Percentiles rank a stretch among this genome's conserved stretches.
Evolutionary conservation across 2,113 vertebrate genomes (phyloP).

Genomic region (Acinonyx jubatus): DNA sequence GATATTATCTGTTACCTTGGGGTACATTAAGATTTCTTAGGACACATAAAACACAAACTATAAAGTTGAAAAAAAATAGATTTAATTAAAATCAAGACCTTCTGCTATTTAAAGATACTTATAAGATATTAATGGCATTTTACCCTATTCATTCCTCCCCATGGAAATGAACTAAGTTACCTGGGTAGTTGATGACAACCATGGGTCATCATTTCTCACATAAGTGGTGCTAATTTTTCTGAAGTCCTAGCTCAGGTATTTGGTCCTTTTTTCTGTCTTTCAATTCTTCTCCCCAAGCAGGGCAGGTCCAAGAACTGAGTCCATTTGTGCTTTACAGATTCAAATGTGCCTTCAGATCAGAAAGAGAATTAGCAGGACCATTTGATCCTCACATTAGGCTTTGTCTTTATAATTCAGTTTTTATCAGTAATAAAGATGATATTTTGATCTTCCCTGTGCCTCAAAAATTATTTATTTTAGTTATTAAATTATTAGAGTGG

Average conservation of each 20-base stretch:
- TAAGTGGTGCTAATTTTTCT: neutral
- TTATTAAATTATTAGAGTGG: neutral
- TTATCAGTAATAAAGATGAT: neutral
- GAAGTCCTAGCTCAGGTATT: neutral
- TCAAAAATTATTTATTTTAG: neutral
- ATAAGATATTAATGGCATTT: neutral
- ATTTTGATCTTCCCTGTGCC: neutral
- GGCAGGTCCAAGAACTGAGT: neutral
- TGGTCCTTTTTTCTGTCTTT: neutral
- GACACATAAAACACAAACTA: neutral
- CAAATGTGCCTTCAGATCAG: neutral
- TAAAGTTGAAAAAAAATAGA: neutral
- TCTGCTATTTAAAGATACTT: neutral
- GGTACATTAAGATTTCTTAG: neutral
- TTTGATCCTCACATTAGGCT: neutral
- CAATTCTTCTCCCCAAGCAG: neutral
- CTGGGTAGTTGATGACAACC: neutral
- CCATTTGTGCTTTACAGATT: neutral
- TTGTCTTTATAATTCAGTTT: neutral
- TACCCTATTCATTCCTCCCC: neutral
- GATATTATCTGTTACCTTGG: neutral
- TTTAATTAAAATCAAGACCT: neutral
- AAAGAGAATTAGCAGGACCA: neutral
- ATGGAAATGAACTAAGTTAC: neutral
- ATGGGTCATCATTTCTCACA: neutral